Conservation (phyloP, 2,888 invertebrate genomes). For the Harpagoxenus sublaevis region DNA sequence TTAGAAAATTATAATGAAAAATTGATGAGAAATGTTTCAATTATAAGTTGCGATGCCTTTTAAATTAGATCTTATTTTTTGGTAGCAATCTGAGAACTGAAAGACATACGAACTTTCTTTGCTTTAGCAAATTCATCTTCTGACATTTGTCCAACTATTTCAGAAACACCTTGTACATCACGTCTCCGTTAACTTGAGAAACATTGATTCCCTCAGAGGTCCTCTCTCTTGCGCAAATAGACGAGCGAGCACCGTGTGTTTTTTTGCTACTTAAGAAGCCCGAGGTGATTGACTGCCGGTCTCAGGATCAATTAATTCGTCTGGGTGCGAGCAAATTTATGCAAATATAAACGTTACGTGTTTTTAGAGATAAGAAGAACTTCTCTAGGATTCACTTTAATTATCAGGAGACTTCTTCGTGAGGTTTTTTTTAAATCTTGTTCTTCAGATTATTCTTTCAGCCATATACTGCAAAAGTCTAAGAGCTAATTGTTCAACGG, state of each 20-base stretch:
- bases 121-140: not conserved
- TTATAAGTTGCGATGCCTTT: too few relatives aligned
- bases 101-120: not conserved
- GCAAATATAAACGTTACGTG: constrained; percentile 12
- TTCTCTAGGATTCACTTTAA: not conserved
- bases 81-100: not conserved
- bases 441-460: not conserved
- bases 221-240: constrained; percentile 5
- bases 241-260: not conserved
- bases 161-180: not conserved
- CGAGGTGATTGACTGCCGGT: constrained; percentile 7
- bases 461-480: not conserved
- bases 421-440: not conserved
- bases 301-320: constrained; percentile 8
- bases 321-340: constrained; percentile 18
- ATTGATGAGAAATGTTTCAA: not conserved
- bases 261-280: constrained; percentile 24
- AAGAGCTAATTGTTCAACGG: not conserved
- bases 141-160: not conserved
- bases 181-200: not conserved
- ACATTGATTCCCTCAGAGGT: constrained; percentile 11
- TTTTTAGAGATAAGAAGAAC: not conserved
- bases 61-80: not conserved
- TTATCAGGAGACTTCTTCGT: not conserved
- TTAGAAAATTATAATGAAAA: not conserved